Base-by-base conservation (phyloP, 2,797 vertebrate genomes). In the Fratercula arctica region DNA sequence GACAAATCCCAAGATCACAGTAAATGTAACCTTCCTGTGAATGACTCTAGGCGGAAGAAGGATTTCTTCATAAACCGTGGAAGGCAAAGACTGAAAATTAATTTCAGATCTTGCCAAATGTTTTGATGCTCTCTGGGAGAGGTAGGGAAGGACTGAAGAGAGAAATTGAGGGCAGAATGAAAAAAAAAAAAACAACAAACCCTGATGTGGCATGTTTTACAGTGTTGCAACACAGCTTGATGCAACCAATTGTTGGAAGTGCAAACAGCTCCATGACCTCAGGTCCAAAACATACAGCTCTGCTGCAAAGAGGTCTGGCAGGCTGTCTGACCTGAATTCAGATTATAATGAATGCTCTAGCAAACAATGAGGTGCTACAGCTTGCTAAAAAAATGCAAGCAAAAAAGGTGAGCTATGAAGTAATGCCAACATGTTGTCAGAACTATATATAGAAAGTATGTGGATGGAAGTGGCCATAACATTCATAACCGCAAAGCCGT, bases 191-290 rank as follows among this genome's bases (percentile, higher is more conserved):
- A 26, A 51, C 50, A 69, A 85, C 25, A 11, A 26, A 51, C 50
- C 24, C 73, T 83, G n/a, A 77, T 87, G 61, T 89, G 68, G 23
- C 45, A 72, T 68, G 29, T 93, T 91, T 94, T 60, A 53, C 19
- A 63, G 33, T 82, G 63, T 96, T 96, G 84, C 92, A 87, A 93
- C 72, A 93, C 21, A 90, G n/a, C 48, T 92, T 89, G 86, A 94
- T 70, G 84, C 72, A 94, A 90, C 60, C 33, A 50, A 8, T 69
- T 66, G 35, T 51, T 93, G 88, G 88, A 95, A 94, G 78, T 33
- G 84, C 57, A 90, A 94, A 95, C 17, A 93, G 45, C 50, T 80
- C 53, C 3, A 1, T 94, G 78, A 89, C 54, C 84, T 84, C 72
- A 89, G 78, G 60, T 68, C 53, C 64, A 66, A 94, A 90, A 75